Evolutionary conservation across 2,888 invertebrate species (phyloP).

Genomic region (Gnatocerus cornutus): DNA sequence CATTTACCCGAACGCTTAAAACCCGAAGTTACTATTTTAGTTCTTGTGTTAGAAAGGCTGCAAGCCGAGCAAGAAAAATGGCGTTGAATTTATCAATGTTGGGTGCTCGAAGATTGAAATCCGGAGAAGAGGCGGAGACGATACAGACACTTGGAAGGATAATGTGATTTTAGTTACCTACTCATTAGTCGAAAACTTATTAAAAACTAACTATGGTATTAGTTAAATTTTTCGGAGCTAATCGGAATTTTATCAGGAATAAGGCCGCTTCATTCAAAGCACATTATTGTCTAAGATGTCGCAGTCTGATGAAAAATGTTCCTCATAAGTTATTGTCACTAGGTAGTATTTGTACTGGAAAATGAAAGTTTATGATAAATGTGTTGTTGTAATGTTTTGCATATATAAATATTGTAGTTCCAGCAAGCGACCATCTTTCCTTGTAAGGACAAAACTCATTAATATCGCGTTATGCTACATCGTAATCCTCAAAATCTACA

Average conservation of each 20-base stretch:
- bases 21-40: conserved; percentile 66
- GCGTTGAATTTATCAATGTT: conserved; percentile 73
- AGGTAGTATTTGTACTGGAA: conserved; percentile 67
- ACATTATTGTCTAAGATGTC: conserved; percentile 63
- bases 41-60: conserved; percentile 68
- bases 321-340: conserved; percentile 67
- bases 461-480: conserved; percentile 60
- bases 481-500: conserved; percentile 37
- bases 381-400: conserved; percentile 68
- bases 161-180: conserved; percentile 71
- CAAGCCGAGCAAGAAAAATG: conserved; percentile 73
- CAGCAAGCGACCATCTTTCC: conserved; percentile 65
- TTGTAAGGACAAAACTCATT: conserved; percentile 63
- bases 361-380: conserved; percentile 70
- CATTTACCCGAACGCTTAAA: conserved; percentile 62
- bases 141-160: conserved; percentile 62
- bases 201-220: conserved; percentile 46
- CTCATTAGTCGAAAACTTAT: conserved; percentile 64
- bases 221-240: conserved; percentile 2
- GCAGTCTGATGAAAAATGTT: conserved; percentile 64
- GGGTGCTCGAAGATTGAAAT: conserved; percentile 70
- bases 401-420: conserved; percentile 69
- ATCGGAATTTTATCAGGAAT: background rate
- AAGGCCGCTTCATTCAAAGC: conserved; percentile 56
- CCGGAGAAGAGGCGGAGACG: conserved; percentile 62